Base-by-base conservation (phyloP, 2,113 vertebrate species). In the Pseudopipra pipra region DNA sequence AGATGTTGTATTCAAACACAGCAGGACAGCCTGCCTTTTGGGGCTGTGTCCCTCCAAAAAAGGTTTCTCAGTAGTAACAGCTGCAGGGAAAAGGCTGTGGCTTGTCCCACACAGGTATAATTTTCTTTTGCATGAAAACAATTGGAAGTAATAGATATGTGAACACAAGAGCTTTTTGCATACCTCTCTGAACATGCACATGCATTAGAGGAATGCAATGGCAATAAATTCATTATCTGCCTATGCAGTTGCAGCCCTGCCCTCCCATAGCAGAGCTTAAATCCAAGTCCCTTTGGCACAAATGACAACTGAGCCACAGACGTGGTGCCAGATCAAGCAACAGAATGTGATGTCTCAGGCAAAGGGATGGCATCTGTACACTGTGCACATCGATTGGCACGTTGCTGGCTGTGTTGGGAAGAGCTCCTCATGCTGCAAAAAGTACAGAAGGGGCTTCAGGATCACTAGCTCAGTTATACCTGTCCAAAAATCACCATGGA, bases 301-400 rank as follows among this genome's bases (percentile, higher is more conserved):
- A 44, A 14, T 17, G 31, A 22, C 55, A 83, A n/a, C 22, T 2
- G 6, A 86, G 28, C 20, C 2, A 1, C 49, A n/a, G 65, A 63
- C 2, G 6, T 2, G 2, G 25, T 46, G 41, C 54, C 37, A 33
- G 39, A 65, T 28, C 55, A 67, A 35, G 55, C 37, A 12, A n/a
- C 1, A 0, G 58, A 33, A 46, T 3, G 2, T 9, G 9, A 14
- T 7, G 14, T 46, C 35, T 49, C 12, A 30, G 44, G 73, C 17
- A 58, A 63, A 65, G 44, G 1, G 6, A 17, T 0, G 1, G 33
- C 1, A 1, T 30, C 67, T n/a, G 21, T 31, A 27, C 3, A 0
- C 5, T 2, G 3, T 22, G 54, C 59, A 30, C n/a, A 2, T 62
- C 0, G 0, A 78, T 20, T 9, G 0, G 10, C 2, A 5, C 6